Evolutionary conservation across 2,888 invertebrate genomes (phyloP).

Genomic region (Acanthosepion lycidas): DNA sequence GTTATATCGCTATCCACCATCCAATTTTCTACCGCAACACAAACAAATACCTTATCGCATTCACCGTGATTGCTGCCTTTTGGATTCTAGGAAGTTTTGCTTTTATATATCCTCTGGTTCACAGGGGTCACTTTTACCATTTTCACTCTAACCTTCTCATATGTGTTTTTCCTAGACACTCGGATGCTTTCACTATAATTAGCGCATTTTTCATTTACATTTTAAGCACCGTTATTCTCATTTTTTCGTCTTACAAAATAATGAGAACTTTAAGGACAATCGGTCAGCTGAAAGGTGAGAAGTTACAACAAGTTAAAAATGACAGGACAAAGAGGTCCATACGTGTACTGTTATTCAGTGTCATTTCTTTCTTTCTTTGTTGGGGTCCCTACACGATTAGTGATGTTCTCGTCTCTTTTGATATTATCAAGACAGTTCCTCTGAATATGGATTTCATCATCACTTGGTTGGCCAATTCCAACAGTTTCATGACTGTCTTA

Average conservation of each 20-base stretch:
- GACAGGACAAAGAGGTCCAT: too few species aligned
- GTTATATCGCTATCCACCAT: slow-evolving; percentile 58
- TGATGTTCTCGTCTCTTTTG: slow-evolving; percentile 52
- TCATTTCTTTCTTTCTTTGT: slow-evolving; percentile 54
- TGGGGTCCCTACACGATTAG: slow-evolving; percentile 58
- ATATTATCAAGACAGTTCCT: slow-evolving; percentile 50
- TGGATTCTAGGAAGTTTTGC: slow-evolving; percentile 53
- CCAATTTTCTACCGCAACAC: slow-evolving; percentile 54
- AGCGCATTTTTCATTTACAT: too few species aligned
- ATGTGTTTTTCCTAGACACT: too few species aligned
- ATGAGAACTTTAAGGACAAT: too few species aligned
- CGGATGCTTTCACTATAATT: too few species aligned
- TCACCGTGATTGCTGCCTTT: neutral
- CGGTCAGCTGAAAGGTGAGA: too few species aligned
- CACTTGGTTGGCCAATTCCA: slow-evolving; percentile 57
- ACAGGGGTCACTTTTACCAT: too few species aligned
- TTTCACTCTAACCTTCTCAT: too few species aligned
- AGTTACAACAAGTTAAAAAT: too few species aligned
- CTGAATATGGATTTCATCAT: slow-evolving; percentile 52
- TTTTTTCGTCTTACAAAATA: too few species aligned
- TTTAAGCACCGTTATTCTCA: too few species aligned
- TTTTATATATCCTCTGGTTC: slow-evolving; percentile 52
- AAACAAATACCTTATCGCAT: slow-evolving; percentile 23
- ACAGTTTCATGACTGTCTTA: slow-evolving; percentile 59
- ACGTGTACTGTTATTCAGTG: slow-evolving; percentile 52